phyloP scores from a whole-genome alignment of 1,140 invertebrate species.

The Drosophila kikkawai region DNA sequence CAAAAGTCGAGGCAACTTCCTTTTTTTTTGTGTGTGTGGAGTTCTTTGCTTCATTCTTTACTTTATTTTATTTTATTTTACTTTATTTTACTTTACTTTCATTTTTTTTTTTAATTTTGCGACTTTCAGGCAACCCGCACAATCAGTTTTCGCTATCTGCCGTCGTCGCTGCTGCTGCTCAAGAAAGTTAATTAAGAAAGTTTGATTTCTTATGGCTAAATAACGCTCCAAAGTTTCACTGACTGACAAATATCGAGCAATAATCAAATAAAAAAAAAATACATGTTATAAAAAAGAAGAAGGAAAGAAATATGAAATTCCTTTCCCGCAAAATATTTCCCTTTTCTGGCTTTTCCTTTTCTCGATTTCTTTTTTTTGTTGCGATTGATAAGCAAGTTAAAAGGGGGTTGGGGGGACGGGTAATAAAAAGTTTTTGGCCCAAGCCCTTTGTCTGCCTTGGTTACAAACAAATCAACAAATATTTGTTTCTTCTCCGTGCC shows the following conservation, averaged over 20 bases:
- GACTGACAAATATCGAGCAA: conserved; percentile 63
- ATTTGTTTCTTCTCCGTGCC: conserved; percentile 53
- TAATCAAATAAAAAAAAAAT: conserved; percentile 46
- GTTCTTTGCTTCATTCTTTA: background rate
- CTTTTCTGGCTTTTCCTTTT: background rate
- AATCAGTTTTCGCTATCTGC: conserved; percentile 10
- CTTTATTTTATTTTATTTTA: conserved; percentile 3
- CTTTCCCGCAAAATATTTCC: conserved; percentile 42
- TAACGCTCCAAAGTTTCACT: conserved; percentile 79
- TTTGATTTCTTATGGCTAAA: conserved; percentile 83
- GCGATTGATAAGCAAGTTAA: conserved; percentile 65
- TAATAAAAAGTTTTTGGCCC: conserved; percentile 71
- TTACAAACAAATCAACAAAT: conserved; percentile 75
- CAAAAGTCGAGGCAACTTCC: conserved; percentile 6
- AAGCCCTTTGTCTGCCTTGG: conserved; percentile 56
- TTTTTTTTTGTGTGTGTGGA: conserved; percentile 3
- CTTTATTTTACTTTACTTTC: background rate
- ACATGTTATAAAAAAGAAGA: conserved; percentile 8
- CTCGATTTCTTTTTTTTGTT: background rate
- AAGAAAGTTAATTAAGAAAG: conserved; percentile 83
- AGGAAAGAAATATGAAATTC: conserved; percentile 46
- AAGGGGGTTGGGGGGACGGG: conserved; percentile 1
- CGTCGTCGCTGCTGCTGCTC: conserved; percentile 40
- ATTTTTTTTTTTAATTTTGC: conserved; percentile 41
- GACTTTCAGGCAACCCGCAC: conserved; percentile 16